Percentiles rank a stretch among this genome's conserved stretches.
These are phyloP conservation scores for Apeira syringaria DNA, from an alignment of 2,888 invertebrate genomes.

Conservation along the genomic window DNA sequence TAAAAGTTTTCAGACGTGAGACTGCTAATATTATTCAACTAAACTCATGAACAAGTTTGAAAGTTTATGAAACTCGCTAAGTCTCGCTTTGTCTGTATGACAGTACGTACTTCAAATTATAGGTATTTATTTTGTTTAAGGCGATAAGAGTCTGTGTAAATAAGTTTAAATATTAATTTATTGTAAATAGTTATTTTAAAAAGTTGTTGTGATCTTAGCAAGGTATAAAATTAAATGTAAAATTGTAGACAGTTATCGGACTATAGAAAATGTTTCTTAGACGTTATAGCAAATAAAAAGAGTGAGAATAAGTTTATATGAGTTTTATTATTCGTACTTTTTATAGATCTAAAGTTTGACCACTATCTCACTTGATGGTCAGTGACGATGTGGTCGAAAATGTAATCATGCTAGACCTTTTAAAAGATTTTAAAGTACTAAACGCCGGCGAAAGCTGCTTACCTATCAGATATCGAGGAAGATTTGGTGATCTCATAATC, in stretches of 20 bases:
- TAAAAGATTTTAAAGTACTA: too few species aligned
- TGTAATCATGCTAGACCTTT: too few species aligned
- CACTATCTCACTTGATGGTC: too few species aligned
- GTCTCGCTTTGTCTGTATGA: slow-evolving; percentile 8
- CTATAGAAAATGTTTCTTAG: slow-evolving; percentile 59
- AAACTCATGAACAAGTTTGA: slow-evolving; percentile 16
- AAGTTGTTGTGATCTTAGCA: slow-evolving; percentile 73
- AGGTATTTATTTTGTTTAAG: slow-evolving; percentile 13
- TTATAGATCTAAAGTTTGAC: too few species aligned
- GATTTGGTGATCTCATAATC: too few species aligned
- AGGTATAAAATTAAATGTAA: slow-evolving; percentile 50
- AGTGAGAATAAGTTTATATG: slow-evolving; percentile 51
- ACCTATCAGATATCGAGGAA: too few species aligned
- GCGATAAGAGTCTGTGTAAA: slow-evolving; percentile 64
- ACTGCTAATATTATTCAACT: slow-evolving; percentile 10
- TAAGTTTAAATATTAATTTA: slow-evolving; percentile 63
- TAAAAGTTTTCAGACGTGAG: slow-evolving; percentile 6
- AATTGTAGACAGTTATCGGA: slow-evolving; percentile 46
- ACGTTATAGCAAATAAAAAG: slow-evolving; percentile 66
- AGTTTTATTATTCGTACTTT: too few species aligned
- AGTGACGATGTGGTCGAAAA: too few species aligned
- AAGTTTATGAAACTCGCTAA: too few species aligned
- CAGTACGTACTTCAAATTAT: slow-evolving; percentile 9
- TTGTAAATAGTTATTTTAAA: slow-evolving; percentile 67
- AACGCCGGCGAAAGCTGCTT: too few species aligned